These are phyloP conservation scores for Hyppa rectilinea DNA, from an alignment of 2,888 invertebrate species.

Conservation along the genomic window DNA sequence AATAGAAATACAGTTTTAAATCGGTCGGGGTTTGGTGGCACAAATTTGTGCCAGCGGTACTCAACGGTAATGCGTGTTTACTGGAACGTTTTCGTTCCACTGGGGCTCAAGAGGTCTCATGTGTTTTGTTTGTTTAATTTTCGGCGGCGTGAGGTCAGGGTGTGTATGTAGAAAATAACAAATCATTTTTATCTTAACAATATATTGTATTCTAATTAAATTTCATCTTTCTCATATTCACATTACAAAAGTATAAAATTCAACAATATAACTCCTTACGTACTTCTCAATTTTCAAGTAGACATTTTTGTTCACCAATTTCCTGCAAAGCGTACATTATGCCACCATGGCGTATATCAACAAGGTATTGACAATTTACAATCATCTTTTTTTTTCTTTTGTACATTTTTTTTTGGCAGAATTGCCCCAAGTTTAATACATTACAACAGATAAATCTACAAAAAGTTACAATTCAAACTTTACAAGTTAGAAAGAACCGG, in stretches of 20 bases:
- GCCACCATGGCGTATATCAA: conserved; percentile 39
- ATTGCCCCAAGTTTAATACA: conserved; percentile 42
- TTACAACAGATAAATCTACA: conserved; percentile 49
- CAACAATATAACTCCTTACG: conserved; percentile 55
- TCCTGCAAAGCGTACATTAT: conserved; percentile 47
- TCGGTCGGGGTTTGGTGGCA: too few species aligned
- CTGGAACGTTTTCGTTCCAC: too few species aligned
- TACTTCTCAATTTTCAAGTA: conserved; percentile 36
- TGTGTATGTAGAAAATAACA: conserved; percentile 17
- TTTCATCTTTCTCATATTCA: conserved; percentile 50
- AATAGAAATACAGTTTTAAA: too few species aligned
- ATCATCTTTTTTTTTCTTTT: conserved; percentile 16
- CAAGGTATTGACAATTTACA: conserved; percentile 43
- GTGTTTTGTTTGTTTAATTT: conserved; percentile 4
- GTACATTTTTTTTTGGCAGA: conserved; percentile 34
- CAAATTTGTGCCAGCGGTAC: too few species aligned
- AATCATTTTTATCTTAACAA: conserved; percentile 38
- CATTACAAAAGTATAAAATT: conserved; percentile 65
- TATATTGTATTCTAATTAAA: conserved; percentile 48
- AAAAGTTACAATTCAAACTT: conserved; percentile 48
- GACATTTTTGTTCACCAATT: conserved; percentile 44
- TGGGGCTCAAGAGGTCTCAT: too few species aligned
- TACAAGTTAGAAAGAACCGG: conserved; percentile 46
- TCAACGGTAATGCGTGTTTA: too few species aligned
- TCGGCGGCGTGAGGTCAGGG: background rate